Percentiles rank a stretch among this genome's conserved stretches.
Conservation (phyloP, 1,140 invertebrate species). For the Eumeta japonica region DNA sequence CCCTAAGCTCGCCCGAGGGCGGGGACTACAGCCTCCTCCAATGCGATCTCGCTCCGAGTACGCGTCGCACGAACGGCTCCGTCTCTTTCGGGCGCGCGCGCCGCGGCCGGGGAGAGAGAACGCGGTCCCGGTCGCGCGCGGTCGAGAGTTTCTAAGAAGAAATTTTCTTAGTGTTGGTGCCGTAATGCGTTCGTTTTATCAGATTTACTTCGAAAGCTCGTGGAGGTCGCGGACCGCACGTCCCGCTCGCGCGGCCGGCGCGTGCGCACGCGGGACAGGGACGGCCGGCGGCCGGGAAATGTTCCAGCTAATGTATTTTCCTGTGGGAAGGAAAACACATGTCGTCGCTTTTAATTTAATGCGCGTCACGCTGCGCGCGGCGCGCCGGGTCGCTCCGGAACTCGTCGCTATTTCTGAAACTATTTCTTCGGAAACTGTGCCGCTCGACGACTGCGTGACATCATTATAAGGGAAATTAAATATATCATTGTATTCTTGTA, state of each 20-base stretch:
- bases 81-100: too few species aligned
- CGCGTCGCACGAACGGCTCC: too few species aligned
- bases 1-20: constrained; percentile 33
- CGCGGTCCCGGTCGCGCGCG: too few species aligned
- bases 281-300: constrained; percentile 36
- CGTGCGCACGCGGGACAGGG: constrained; percentile 17
- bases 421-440: too few species aligned
- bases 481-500: too few species aligned
- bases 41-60: too few species aligned
- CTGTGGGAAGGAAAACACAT: constrained; percentile 57
- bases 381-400: too few species aligned
- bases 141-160: constrained; percentile 22
- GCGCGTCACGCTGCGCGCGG: constrained; percentile 50
- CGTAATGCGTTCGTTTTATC: constrained; percentile 51
- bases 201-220: constrained; percentile 55
- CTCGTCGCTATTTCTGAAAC: too few species aligned
- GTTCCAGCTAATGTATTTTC: constrained; percentile 53
- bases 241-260: constrained; percentile 15
- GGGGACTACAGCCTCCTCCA: too few species aligned
- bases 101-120: too few species aligned
- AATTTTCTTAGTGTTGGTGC: constrained; percentile 47
- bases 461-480: too few species aligned
- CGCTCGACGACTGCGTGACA: too few species aligned
- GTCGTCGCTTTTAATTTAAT: constrained; percentile 56
- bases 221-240: constrained; percentile 32